Percentiles rank a stretch among this genome's conserved stretches.
Conservation (phyloP, 2,888 invertebrate species). For the Hydroisotoma schaefferi region DNA sequence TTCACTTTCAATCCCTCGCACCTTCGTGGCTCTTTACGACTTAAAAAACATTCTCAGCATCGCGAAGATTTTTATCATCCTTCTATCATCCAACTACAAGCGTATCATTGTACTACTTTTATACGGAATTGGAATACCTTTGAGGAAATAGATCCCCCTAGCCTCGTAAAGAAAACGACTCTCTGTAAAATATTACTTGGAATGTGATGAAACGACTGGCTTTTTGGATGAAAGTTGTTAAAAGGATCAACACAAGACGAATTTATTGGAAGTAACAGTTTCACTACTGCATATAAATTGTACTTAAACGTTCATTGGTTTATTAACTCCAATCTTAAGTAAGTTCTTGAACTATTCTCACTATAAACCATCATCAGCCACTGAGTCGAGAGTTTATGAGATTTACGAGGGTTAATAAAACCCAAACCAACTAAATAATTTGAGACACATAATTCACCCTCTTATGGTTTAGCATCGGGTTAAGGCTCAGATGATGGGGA, state of each 20-base stretch:
- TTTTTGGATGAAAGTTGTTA: too few species aligned
- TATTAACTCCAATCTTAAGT: background rate
- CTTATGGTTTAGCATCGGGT: background rate
- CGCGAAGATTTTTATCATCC: background rate
- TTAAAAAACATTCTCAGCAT: too few species aligned
- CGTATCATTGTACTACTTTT: background rate
- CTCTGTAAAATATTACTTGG: background rate
- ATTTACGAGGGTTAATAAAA: background rate
- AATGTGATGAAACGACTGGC: background rate
- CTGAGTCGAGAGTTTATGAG: background rate
- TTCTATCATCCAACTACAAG: too few species aligned
- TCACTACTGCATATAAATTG: background rate
- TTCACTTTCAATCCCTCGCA: background rate
- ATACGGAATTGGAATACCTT: background rate
- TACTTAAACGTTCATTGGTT: background rate
- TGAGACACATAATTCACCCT: background rate
- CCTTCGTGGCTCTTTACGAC: background rate
- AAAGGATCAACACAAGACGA: background rate
- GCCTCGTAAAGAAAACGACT: conserved; percentile 4
- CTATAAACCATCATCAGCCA: background rate
- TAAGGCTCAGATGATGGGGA: background rate
- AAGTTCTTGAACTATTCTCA: too few species aligned
- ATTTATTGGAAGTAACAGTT: background rate
- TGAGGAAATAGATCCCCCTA: background rate
- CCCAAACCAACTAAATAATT: conserved; percentile 3